Evolutionary conservation across 1,140 invertebrate species (phyloP).

Genomic region (Hycleus cichorii): DNA sequence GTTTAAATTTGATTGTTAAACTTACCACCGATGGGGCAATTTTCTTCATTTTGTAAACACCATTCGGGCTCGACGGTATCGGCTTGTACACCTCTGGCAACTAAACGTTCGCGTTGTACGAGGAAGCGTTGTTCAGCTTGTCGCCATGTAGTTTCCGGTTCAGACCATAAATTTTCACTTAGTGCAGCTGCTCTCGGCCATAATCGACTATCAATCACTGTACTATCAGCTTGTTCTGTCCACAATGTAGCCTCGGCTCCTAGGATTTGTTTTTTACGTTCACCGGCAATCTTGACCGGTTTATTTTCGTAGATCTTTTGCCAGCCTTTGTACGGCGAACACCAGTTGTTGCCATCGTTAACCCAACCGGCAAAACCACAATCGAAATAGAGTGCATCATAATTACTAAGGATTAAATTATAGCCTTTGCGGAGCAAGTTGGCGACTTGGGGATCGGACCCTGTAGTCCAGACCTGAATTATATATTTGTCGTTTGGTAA

Average conservation of each 20-base stretch:
- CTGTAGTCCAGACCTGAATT: conserved; percentile 74
- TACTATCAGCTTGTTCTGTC: conserved; percentile 69
- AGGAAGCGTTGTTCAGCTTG: conserved; percentile 63
- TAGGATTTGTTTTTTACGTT: conserved; percentile 37
- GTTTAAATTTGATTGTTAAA: conserved; percentile 20
- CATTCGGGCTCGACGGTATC: conserved; percentile 72
- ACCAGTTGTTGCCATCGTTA: conserved; percentile 69
- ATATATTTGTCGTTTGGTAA: conserved; percentile 64
- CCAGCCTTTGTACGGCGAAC: conserved; percentile 82
- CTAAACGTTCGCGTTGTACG: conserved; percentile 59
- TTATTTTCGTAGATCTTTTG: conserved; percentile 77
- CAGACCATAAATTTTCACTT: conserved; percentile 72
- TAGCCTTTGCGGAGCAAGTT: conserved; percentile 63
- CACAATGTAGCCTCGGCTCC: conserved; percentile 74
- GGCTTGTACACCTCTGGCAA: conserved; percentile 56
- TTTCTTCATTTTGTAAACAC: conserved; percentile 71
- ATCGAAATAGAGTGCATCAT: conserved; percentile 76
- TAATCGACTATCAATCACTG: conserved; percentile 56
- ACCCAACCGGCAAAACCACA: conserved; percentile 67
- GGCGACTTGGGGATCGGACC: conserved; percentile 52
- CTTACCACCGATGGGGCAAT: conserved; percentile 46
- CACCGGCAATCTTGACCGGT: conserved; percentile 50
- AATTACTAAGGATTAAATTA: conserved; percentile 72
- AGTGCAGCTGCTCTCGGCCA: conserved; percentile 75
- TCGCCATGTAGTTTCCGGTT: conserved; percentile 53